Base-by-base conservation (phyloP, 2,113 vertebrate species). In the Albula glossodonta region DNA sequence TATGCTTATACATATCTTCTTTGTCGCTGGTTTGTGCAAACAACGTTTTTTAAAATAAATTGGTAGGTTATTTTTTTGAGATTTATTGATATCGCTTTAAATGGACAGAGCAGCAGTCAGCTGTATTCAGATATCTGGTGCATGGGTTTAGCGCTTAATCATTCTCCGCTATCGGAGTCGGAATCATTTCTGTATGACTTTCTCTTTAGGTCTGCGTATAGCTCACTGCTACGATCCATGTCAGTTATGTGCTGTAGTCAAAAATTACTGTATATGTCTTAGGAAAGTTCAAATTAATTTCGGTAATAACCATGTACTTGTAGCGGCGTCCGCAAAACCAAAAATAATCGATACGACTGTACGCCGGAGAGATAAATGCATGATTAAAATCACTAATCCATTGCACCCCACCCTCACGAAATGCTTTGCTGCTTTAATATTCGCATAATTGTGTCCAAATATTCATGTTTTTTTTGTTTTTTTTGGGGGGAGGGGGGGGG, bases 171-270 rank as follows among this genome's bases (percentile, higher is more conserved):
- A 91, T 89, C 86, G 87, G 87, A 86, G 85, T 74, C n/a, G 91
- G 91, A 84, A 87, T 83, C 87, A 90, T 94, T 93, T 51, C 91
- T 86, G 91, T 96, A 91, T 94, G 92, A 93, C 83, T 93, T 91
- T 93, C 90, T 93, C 90, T 93, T 91, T 92, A 92, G 91, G 94
- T 93, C 89, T 91, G 88, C 92, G 89, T 93, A 95, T 92, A 90
- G 90, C 91, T 92, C 80, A 89, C 90, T 86, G 89, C 92, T 92
- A 87, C 93, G 93, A 91, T 95, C 92, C 90, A 60, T 83, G 80
- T 82, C 86, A 88, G 88, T 91, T 88, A 82, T 78, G 87, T 86
- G 80, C 80, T 51, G 85, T 52, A 87, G 51, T 81, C 66, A 48
- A 63, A 10, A 31, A 53, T 84, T 78, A 78, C 51, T 41, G 17